Conservation (phyloP, 1,140 invertebrate species). For the Ceratina calcarata region DNA sequence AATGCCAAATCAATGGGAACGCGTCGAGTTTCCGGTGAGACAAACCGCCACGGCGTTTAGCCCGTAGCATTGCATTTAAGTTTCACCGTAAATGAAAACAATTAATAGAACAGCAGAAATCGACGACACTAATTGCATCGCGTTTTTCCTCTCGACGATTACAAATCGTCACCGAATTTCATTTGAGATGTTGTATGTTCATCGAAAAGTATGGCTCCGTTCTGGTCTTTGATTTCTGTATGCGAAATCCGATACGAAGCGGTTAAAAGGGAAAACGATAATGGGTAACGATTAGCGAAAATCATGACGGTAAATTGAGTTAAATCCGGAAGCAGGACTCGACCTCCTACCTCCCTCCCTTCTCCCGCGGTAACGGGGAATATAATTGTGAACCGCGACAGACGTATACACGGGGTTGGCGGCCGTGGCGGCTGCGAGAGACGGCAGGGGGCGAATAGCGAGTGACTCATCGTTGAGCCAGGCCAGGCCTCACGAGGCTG, state of each 20-base stretch:
- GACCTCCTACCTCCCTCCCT: too few relatives aligned
- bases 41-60: background rate
- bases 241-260: too few relatives aligned
- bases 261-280: background rate
- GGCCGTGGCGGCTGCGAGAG: slow-evolving; percentile 28
- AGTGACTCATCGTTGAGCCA: slow-evolving; percentile 74
- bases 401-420: slow-evolving; percentile 51
- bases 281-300: background rate
- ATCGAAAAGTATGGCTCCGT: too few relatives aligned
- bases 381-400: slow-evolving; percentile 59
- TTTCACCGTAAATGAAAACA: background rate
- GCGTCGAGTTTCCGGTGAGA: background rate
- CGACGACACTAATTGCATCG: too few relatives aligned
- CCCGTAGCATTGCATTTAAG: background rate
- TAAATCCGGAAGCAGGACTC: slow-evolving; percentile 21
- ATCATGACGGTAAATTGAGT: background rate
- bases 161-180: too few relatives aligned
- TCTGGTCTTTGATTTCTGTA: too few relatives aligned
- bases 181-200: too few relatives aligned
- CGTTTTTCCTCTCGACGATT: too few relatives aligned
- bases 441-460: slow-evolving; percentile 51
- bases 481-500: slow-evolving; percentile 70
- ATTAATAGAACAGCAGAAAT: too few relatives aligned
- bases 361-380: slow-evolving; percentile 30
- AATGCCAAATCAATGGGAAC: slow-evolving; percentile 3